These are phyloP conservation scores for Centropus bengalensis DNA, from an alignment of 2,113 vertebrate species.

Conservation along the genomic window DNA sequence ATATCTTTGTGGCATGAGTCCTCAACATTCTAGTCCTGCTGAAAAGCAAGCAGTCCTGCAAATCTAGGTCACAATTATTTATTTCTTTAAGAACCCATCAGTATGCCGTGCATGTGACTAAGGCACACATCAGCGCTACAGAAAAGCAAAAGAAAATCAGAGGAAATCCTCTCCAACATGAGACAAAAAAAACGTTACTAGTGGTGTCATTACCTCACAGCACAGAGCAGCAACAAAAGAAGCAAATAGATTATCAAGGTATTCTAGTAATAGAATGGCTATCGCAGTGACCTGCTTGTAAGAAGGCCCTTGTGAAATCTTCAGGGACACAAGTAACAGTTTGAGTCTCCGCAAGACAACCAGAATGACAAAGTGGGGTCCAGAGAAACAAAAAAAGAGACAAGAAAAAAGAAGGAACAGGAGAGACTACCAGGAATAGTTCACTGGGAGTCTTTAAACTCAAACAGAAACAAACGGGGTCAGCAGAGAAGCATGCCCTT, in stretches of 20 bases:
- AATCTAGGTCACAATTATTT: not conserved
- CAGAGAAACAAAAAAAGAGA: not conserved
- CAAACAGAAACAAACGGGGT: not conserved
- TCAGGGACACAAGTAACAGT: not conserved
- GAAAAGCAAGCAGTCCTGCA: not conserved
- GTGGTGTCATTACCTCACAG: not conserved
- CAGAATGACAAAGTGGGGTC: not conserved
- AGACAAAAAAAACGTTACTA: not conserved
- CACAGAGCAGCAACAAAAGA: not conserved
- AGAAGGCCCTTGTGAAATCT: not conserved
- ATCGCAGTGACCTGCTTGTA: not conserved
- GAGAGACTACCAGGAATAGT: not conserved
- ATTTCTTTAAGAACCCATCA: not conserved
- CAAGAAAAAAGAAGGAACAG: too few species aligned
- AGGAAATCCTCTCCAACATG: not conserved
- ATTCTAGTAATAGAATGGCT: fast-evolving
- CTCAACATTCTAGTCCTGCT: not conserved
- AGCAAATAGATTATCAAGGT: not conserved
- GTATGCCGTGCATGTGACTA: not conserved
- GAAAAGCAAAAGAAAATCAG: not conserved
- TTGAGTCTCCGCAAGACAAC: not conserved
- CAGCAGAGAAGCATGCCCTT: not conserved
- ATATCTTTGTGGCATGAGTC: not conserved
- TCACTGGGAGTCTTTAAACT: not conserved
- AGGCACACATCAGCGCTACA: not conserved